Evolutionary conservation across 2,888 invertebrate species (phyloP).

Genomic region (Pseudeuparius sepicola): DNA sequence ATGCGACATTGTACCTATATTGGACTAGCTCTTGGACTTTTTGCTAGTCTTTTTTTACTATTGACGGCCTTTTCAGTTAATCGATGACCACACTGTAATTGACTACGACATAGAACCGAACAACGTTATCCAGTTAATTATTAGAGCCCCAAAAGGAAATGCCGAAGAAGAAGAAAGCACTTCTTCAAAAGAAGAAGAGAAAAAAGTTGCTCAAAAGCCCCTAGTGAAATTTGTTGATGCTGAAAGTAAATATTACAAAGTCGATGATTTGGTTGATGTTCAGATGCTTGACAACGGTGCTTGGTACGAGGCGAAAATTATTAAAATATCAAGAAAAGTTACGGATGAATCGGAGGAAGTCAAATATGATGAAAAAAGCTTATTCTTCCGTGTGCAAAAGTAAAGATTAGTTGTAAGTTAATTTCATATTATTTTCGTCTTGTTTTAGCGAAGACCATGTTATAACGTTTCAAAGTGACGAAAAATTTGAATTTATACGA

Average conservation of each 20-base stretch:
- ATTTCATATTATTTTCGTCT: no score
- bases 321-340: conserved; percentile 40
- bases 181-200: no score
- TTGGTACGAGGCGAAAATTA: conserved; percentile 63
- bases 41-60: no score
- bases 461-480: conserved; percentile 32
- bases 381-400: conserved; percentile 41
- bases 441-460: conserved; percentile 24
- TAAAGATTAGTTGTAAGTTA: no score
- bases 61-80: conserved; percentile 24
- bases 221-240: conserved; percentile 23
- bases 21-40: no score
- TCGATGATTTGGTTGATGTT: conserved; percentile 60
- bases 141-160: conserved; percentile 33
- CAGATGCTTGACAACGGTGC: conserved; percentile 51
- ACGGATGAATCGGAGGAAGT: no score
- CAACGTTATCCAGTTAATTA: conserved; percentile 63
- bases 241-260: conserved; percentile 39
- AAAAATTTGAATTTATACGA: conserved; percentile 47
- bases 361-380: conserved; percentile 31
- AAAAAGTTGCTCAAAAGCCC: no score
- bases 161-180: no score
- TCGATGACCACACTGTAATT: conserved; percentile 44
- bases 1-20: no score
- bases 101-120: conserved; percentile 69